Base-by-base conservation (phyloP, 2,797 vertebrate species). In the Tokudaia muenninki region DNA sequence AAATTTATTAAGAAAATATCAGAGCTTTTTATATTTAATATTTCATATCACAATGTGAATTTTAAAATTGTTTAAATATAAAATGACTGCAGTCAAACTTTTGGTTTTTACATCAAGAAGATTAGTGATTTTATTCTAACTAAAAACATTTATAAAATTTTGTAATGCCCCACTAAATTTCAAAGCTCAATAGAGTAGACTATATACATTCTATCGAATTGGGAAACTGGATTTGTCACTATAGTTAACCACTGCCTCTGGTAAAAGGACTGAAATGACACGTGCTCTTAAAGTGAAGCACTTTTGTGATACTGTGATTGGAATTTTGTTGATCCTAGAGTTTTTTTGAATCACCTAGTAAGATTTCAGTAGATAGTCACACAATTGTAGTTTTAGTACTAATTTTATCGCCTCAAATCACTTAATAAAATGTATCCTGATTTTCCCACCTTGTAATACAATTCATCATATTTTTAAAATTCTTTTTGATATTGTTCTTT, bases 401-500 rank as follows among this genome's bases (percentile, higher is more conserved):
- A 91, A 84, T 84, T 87, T 77, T 83, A 70, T 55, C 86, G 16
- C 9, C 55, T 97, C 34, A 86, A 0, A 92, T 22, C 70, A 70
- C 44, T 52, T 95, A 67, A 94, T 41, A 31, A 93, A 95, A 77
- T 92, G 17, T 81, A 87, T 55, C 34, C 10, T 95, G 22, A 82
- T 94, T 97, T 94, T 22, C 24, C 61, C 14, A 84, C 29, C 24
- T 61, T 63, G 21, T 91, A 34, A 72, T 91, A 87, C 29, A 92
- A 92, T 96, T 96, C 92, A 87, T 93, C 44, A 75, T 83, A 74
- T 78, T 78, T 83, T 52, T 80, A 10, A 95, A 96, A n/a, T 88
- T 41, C 7, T 17, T 59, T 83, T 94, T 87, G 80, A 82, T 89
- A 94, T 97, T 97, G 2, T 41, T 83, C 12, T 92, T 88, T 96